phyloP scores from a whole-genome alignment of 2,888 invertebrate species.

The Acrocyrtus sp. region DNA sequence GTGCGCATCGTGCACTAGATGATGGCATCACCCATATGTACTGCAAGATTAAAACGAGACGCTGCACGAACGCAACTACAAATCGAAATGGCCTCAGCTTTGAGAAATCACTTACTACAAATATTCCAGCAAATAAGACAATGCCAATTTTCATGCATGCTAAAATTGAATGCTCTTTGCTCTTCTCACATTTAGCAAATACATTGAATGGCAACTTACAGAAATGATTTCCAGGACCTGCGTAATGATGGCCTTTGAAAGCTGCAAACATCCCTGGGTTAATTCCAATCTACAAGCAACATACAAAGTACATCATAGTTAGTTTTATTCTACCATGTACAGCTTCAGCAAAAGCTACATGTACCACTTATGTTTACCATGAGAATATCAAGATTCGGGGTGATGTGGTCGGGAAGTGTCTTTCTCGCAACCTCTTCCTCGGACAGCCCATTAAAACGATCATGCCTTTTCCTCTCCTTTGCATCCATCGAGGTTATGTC shows the following conservation, averaged over 20 bases:
- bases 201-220: conserved; percentile 72
- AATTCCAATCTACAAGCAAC: conserved; percentile 98
- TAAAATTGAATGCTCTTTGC: neutral
- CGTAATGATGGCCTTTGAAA: conserved; percentile 98
- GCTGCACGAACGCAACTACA: neutral
- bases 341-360: no score
- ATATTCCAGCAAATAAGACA: no score
- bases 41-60: conserved; percentile 70
- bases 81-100: neutral
- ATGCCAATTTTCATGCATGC: neutral
- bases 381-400: conserved; percentile 94
- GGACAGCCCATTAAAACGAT: conserved; percentile 95
- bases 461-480: conserved; percentile 92
- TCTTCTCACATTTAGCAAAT: neutral
- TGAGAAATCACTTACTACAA: no score
- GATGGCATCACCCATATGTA: conserved; percentile 99
- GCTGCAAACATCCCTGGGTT: conserved; percentile 98
- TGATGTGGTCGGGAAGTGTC: conserved; percentile 93
- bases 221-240: conserved; percentile 98
- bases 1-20: conserved; percentile 95
- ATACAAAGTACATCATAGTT: no score
- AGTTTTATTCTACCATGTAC: no score
- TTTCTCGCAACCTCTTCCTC: conserved; percentile 95
- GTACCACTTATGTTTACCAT: conserved; percentile 76
- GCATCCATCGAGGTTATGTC: conserved; percentile 64